phyloP scores from a whole-genome alignment of 2,113 vertebrate species.

The Ailuropoda melanoleuca region DNA sequence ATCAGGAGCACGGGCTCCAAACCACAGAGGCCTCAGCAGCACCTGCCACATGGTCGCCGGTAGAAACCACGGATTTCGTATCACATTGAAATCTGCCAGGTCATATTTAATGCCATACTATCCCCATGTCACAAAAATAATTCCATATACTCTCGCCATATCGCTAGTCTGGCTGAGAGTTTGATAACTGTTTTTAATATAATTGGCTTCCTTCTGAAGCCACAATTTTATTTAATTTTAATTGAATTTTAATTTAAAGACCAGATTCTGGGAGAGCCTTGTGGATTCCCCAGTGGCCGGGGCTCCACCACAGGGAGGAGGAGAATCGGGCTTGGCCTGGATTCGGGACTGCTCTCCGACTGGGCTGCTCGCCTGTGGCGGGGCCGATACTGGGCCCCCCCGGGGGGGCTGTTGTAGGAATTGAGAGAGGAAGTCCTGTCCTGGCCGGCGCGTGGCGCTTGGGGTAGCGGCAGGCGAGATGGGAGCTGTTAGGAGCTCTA shows the following conservation, averaged over 20 bases:
- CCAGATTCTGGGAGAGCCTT: background rate
- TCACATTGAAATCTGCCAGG: background rate
- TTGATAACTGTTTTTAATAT: background rate
- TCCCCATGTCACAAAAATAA: rapidly evolving
- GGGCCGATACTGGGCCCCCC: rapidly evolving
- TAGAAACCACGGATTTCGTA: rapidly evolving
- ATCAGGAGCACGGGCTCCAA: rapidly evolving
- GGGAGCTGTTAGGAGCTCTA: background rate
- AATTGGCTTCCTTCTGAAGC: background rate
- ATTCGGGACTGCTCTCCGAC: background rate
- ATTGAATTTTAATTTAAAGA: background rate
- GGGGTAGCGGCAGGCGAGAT: background rate
- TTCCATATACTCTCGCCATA: rapidly evolving
- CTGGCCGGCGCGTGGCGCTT: rapidly evolving
- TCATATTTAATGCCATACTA: rapidly evolving
- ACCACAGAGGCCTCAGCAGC: rapidly evolving
- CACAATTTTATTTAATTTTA: background rate
- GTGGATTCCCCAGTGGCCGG: background rate
- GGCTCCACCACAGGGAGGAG: background rate
- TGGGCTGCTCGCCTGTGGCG: rapidly evolving
- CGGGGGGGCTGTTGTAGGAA: background rate
- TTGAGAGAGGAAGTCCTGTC: background rate
- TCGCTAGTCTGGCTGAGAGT: background rate
- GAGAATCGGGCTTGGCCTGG: rapidly evolving
- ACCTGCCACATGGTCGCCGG: rapidly evolving